Evolutionary conservation across 2,797 vertebrate genomes (phyloP).

Genomic region (Antrozous pallidus): DNA sequence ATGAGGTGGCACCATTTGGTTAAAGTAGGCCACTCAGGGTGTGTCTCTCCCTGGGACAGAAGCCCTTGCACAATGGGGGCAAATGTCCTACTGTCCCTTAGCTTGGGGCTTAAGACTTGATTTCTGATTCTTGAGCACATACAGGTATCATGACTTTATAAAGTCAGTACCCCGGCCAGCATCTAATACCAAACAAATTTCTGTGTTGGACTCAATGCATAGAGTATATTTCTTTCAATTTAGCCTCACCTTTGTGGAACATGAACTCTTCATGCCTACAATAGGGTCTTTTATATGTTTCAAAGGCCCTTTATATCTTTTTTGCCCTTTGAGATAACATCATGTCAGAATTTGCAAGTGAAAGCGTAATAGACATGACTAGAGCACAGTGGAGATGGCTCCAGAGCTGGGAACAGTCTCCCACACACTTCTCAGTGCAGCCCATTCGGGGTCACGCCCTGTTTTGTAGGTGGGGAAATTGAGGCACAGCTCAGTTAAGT

Average conservation of each 20-base stretch:
- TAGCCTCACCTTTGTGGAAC: background rate
- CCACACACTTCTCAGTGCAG: background rate
- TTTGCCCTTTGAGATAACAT: background rate
- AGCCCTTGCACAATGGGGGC: background rate
- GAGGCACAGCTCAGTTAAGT: background rate
- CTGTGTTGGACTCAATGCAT: background rate
- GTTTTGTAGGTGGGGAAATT: background rate
- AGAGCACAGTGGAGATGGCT: background rate
- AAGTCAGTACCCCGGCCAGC: background rate
- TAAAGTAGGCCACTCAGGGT: background rate
- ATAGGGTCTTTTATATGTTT: background rate
- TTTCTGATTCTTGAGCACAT: background rate
- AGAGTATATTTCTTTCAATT: background rate
- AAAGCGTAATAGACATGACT: background rate
- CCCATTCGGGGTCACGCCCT: background rate
- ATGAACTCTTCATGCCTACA: background rate
- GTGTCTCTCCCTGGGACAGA: background rate
- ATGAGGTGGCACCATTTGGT: background rate
- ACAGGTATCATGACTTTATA: background rate
- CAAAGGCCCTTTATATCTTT: background rate
- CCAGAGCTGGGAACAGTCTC: background rate
- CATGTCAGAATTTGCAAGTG: slow-evolving; percentile 22
- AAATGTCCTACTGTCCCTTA: background rate
- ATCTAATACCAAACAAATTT: background rate
- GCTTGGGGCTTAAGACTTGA: background rate